These are phyloP conservation scores for Plectropomus leopardus DNA, from an alignment of 2,113 vertebrate species.

Conservation along the genomic window DNA sequence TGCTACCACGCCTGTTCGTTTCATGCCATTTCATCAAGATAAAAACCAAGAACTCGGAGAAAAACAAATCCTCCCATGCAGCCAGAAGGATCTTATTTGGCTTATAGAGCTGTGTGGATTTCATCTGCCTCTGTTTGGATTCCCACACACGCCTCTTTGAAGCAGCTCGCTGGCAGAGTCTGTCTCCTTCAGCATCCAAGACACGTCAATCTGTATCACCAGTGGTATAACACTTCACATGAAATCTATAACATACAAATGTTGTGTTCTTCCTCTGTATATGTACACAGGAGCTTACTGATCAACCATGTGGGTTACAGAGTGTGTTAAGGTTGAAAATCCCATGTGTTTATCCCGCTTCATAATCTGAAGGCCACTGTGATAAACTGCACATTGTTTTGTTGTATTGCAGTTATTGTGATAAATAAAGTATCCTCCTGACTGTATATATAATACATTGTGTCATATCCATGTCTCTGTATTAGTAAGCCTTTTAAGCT, in stretches of 20 bases:
- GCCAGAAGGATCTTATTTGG: conserved; percentile 20
- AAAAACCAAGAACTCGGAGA: not conserved
- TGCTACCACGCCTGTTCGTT: not conserved
- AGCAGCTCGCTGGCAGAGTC: conserved; percentile 41
- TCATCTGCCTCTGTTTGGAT: conserved; percentile 45
- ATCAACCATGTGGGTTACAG: not conserved
- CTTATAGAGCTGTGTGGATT: conserved; percentile 47
- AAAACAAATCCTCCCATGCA: conserved; percentile 23
- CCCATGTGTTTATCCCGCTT: too few species aligned
- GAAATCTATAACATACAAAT: not conserved
- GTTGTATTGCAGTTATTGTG: too few species aligned
- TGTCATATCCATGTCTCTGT: too few species aligned
- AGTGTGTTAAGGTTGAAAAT: too few species aligned
- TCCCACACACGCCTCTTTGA: conserved; percentile 56
- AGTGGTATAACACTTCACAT: not conserved
- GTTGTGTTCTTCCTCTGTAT: not conserved
- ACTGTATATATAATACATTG: too few species aligned
- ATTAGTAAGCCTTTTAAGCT: too few species aligned
- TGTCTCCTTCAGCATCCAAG: conserved; percentile 34
- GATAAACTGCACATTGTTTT: too few species aligned
- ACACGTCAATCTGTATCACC: conserved; percentile 17
- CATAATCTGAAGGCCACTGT: too few species aligned
- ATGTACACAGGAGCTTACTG: not conserved
- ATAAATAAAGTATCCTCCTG: too few species aligned
- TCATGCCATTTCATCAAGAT: conserved; percentile 6